Conservation (phyloP, 2,113 vertebrate species). For the Crotalus horridus region DNA sequence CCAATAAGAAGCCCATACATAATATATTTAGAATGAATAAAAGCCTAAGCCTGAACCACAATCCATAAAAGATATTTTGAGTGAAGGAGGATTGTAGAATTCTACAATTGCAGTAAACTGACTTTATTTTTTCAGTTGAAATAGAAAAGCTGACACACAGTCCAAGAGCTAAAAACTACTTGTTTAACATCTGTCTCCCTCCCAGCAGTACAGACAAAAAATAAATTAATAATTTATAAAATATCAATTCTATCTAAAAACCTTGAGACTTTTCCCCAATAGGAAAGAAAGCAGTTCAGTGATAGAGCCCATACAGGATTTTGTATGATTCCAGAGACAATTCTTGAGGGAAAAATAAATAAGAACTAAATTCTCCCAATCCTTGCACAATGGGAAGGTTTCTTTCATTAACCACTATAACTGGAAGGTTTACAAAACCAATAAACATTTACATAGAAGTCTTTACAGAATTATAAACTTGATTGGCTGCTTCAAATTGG, state of each 20-base stretch:
- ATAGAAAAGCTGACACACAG: constrained; percentile 29
- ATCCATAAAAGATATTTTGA: constrained; percentile 32
- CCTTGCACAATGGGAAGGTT: neutral
- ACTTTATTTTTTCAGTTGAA: constrained; percentile 24
- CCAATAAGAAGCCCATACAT: constrained; percentile 27
- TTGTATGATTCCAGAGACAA: neutral
- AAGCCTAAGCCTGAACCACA: constrained; percentile 44
- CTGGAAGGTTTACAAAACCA: neutral
- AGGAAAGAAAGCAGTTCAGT: too few relatives aligned
- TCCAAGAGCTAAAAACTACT: neutral
- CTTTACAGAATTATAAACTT: constrained; percentile 13
- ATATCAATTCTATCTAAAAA: neutral
- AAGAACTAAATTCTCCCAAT: neutral
- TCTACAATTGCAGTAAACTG: constrained; percentile 17
- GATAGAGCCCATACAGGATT: neutral
- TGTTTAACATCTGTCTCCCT: constrained; percentile 4
- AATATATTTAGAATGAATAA: constrained; percentile 53
- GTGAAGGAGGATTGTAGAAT: constrained; percentile 29
- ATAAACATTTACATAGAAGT: neutral
- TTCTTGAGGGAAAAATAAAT: neutral
- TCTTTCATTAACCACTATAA: neutral
- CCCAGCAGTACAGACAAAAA: neutral
- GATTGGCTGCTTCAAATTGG: constrained; percentile 41
- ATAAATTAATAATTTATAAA: neutral
- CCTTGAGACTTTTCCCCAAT: neutral